phyloP scores from a whole-genome alignment of 2,888 invertebrate species.

The Trichopoda pennipes region DNA sequence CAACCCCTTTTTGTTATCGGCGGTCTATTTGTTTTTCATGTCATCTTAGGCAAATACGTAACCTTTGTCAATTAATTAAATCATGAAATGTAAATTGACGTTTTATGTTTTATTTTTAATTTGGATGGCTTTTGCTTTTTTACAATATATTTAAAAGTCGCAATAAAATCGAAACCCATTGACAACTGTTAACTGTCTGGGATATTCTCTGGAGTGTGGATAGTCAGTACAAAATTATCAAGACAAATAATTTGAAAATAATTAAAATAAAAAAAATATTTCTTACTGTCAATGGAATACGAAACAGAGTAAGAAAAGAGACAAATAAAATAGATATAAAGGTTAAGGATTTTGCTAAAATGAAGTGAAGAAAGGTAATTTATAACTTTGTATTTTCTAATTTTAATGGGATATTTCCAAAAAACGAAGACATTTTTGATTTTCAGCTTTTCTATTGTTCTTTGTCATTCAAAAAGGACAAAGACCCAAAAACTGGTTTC shows the following conservation, averaged over 20 bases:
- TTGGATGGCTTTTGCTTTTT: constrained; percentile 9
- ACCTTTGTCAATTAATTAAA: constrained; percentile 64
- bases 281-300: not conserved
- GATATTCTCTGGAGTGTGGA: constrained; percentile 43
- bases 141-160: constrained; percentile 20
- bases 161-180: constrained; percentile 44
- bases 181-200: constrained; percentile 56
- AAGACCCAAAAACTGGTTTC: too few species aligned
- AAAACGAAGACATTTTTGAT: not conserved
- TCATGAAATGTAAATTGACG: constrained; percentile 52
- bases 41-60: constrained; percentile 38
- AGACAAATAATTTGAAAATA: constrained; percentile 9
- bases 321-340: not conserved
- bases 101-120: constrained; percentile 29
- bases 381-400: not conserved
- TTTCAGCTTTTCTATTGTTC: not conserved
- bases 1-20: not conserved
- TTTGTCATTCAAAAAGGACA: too few species aligned
- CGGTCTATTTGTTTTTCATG: constrained; percentile 10
- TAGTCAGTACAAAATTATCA: constrained; percentile 43
- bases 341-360: too few species aligned
- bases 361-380: too few species aligned
- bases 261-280: not conserved
- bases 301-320: not conserved
- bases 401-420: too few species aligned